phyloP scores from a whole-genome alignment of 2,797 vertebrate genomes.

The Sciaenops ocellatus region DNA sequence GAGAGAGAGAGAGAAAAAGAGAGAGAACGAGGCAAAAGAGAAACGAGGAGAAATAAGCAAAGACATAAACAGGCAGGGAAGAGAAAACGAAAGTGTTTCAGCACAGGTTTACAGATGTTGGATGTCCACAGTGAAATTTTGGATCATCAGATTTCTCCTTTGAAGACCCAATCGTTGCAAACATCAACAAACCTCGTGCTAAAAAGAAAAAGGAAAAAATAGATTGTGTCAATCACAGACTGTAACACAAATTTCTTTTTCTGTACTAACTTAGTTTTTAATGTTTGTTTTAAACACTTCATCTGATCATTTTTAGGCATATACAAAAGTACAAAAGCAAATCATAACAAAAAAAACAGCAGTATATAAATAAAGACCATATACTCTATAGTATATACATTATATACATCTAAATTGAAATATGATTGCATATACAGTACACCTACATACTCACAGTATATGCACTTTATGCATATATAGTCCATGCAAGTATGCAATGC shows the following conservation, averaged over 20 bases:
- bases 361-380: too few relatives aligned
- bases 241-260: neutral
- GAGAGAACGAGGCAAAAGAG: slow-evolving; percentile 27
- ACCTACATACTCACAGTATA: neutral
- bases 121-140: slow-evolving; percentile 2
- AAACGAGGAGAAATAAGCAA: slow-evolving; percentile 37
- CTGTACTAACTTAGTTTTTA: neutral
- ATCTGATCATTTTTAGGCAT: neutral
- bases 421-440: too few relatives aligned
- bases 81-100: slow-evolving; percentile 31
- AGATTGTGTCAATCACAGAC: neutral
- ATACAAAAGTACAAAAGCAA: neutral
- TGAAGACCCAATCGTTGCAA: slow-evolving; percentile 20
- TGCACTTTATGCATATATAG: neutral
- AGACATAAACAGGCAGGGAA: slow-evolving; percentile 29
- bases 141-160: slow-evolving; percentile 13
- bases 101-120: slow-evolving; percentile 24
- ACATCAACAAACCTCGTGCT: slow-evolving; percentile 10
- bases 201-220: neutral
- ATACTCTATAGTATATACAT: neutral
- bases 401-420: neutral
- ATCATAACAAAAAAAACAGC: neutral
- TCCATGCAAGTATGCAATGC: neutral
- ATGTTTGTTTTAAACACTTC: neutral
- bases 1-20: slow-evolving; percentile 30